Conservation (phyloP, 2,888 invertebrate genomes). For the Eucera pruinosa region DNA sequence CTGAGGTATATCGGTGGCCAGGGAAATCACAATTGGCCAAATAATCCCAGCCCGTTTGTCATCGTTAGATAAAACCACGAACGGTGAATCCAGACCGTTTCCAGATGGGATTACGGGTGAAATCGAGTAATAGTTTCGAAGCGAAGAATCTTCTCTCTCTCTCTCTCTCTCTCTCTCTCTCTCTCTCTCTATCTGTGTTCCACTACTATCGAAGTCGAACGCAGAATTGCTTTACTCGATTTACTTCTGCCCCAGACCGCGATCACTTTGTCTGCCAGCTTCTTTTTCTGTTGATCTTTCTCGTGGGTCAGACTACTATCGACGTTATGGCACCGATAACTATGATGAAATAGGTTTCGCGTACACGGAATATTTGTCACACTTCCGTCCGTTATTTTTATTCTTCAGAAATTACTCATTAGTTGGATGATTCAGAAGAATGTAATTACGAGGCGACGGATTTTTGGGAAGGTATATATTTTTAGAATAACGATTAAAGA, state of each 20-base stretch:
- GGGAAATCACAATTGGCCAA: constrained; percentile 55
- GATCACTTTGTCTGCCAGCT: neutral
- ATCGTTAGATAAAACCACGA: constrained; percentile 65
- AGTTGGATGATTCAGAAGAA: too few relatives aligned
- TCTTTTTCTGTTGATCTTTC: neutral
- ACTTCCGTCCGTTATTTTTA: neutral
- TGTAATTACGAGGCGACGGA: too few relatives aligned
- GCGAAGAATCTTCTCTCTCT: constrained; percentile 8
- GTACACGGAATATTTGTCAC: neutral
- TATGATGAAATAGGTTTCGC: constrained; percentile 17
- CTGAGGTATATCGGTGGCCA: constrained; percentile 14
- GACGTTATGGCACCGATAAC: constrained; percentile 19
- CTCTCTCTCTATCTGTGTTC: too few relatives aligned
- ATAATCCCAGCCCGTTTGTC: constrained; percentile 68
- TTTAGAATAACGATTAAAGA: too few relatives aligned
- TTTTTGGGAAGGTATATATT: too few relatives aligned
- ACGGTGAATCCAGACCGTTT: constrained; percentile 27
- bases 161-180: neutral
- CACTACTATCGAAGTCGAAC: constrained; percentile 1
- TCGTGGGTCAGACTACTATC: constrained; percentile 14
- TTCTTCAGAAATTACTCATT: too few relatives aligned
- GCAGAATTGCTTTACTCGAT: constrained; percentile 10
- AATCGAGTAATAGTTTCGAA: constrained; percentile 44
- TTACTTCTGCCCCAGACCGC: neutral
- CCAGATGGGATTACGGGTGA: constrained; percentile 43